Base-by-base conservation (phyloP, 2,113 vertebrate species). In the Girardinichthys multiradiatus region DNA sequence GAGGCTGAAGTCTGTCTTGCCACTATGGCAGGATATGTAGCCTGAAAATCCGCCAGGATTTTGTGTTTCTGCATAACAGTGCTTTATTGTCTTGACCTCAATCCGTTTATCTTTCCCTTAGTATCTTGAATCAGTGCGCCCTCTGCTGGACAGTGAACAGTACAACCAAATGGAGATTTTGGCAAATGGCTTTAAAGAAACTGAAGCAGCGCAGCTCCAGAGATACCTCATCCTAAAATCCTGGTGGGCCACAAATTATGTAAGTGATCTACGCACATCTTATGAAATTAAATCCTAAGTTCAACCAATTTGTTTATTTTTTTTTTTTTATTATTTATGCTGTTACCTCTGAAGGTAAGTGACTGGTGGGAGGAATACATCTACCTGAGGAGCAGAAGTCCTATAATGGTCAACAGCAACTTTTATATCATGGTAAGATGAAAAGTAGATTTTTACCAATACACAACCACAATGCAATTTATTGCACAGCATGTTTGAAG, bases 321-420 rank as follows among this genome's bases (percentile, higher is more conserved):
- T 4, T 4, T n/a, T 64, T 11, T 21, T 30, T 14, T 11, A 35
- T 15, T 42, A 31, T 51, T 26, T 42, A 28, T n/a, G 0, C 54
- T 19, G 48, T 24, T 26, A 72, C 28, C 72, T 68, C 42, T 80
- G 0, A 33, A 94, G 91, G 93, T 93, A 60, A 87, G 92, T 75
- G 94, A 95, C 77, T 95, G 95, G 95, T 96, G 95, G 95, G 95
- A 96, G 77, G 91, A 98, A 59, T 98, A 96, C 70, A 89, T 99
- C 86, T 99, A 99, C 89, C 94, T 99, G 19, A 93, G 95, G 1
- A 90, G 97, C 72, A 91, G 97, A 30, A 84, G 89, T 64, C 97
- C 97, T 0, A 89, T 99, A 84, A 96, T 98, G 96, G 97, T 99
- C 80, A 99, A 99, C 93, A 99, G 97, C 90, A 99, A 99, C 94